Evolutionary conservation across 1,140 invertebrate species (phyloP).

Genomic region (Melanaphis sacchari): DNA sequence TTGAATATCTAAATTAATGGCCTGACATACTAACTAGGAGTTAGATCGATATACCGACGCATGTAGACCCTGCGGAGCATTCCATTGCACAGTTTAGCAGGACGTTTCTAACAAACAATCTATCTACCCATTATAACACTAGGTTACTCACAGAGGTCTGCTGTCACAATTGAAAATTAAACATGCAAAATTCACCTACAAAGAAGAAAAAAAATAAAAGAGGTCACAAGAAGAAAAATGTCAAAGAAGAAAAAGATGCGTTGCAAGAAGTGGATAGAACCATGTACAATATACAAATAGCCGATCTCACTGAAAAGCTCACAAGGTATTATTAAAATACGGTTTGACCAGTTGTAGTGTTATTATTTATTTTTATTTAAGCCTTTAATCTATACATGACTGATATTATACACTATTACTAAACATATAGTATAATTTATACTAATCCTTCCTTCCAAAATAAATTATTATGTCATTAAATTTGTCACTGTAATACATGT

Average conservation of each 20-base stretch:
- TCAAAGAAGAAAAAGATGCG: slow-evolving; percentile 14
- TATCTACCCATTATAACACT: neutral
- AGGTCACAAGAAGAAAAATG: slow-evolving; percentile 40
- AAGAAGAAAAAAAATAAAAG: slow-evolving; percentile 41
- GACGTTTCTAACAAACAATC: neutral
- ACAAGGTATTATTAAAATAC: neutral
- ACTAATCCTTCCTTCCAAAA: too few relatives aligned
- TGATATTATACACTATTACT: too few relatives aligned
- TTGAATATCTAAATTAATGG: neutral
- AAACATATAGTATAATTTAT: too few relatives aligned
- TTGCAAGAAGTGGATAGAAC: slow-evolving; percentile 41
- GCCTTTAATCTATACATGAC: too few relatives aligned
- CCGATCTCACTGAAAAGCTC: slow-evolving; percentile 44
- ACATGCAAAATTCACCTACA: neutral
- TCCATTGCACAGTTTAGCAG: neutral
- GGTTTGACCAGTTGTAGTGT: neutral
- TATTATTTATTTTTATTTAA: too few relatives aligned
- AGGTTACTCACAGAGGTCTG: neutral
- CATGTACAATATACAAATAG: slow-evolving; percentile 50
- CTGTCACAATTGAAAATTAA: neutral
- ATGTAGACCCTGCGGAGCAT: neutral
- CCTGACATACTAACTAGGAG: neutral
- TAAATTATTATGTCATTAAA: too few relatives aligned
- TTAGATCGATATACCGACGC: neutral
- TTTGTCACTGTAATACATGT: too few relatives aligned